Base-by-base conservation (phyloP, 2,888 invertebrate species). In the Xestia ashworthii region DNA sequence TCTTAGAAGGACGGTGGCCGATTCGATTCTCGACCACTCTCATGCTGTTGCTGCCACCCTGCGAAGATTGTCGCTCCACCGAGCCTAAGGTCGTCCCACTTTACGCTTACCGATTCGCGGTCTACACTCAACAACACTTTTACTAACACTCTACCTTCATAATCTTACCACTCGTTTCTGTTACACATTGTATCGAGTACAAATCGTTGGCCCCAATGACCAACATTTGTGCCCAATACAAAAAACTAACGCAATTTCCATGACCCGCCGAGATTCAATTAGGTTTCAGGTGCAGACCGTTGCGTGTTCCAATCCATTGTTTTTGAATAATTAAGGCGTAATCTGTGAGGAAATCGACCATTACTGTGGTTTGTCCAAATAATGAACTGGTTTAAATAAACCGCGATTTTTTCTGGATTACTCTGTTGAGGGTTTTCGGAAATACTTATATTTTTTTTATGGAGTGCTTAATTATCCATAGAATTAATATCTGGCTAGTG, bases 271-370 rank as follows among this genome's bases (percentile, higher is more conserved):
- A 75, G 76, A 75, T 75, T 77, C 72, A 81, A 79, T 85, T 81
- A 81, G 41, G 50, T 53, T 64, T 73, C 50, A 70, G 60, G 55
- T 71, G 25, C 62, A 16, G 11, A 76, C 62, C 48, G n/a, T 82
- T n/a, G 83, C 83, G 83, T 83, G 85, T 69, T 71, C 50, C 68
- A 62, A 41, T 48, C 71, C 60, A 81, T 74, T 85, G 82, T 71
- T 71, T 73, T 71, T 81, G 71, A 81, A 83, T 85, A 71, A 85
- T 81, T 76, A 68, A 76, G 3, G 38, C 22, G 66, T 50, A 64
- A 80, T 80, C 58, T 19, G 64, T 38, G 50, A 62, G 65, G 25
- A 73, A 85, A 81, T 76, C 41, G 64, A 68, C 32, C 44, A 71
- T 68, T 73, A 73, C 14, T 25, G 68, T n/a, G 4, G 11, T n/a